Percentiles rank a stretch among this genome's conserved stretches.
Conservation (phyloP, 2,797 vertebrate species). For the Pseudopleuronectes americanus region DNA sequence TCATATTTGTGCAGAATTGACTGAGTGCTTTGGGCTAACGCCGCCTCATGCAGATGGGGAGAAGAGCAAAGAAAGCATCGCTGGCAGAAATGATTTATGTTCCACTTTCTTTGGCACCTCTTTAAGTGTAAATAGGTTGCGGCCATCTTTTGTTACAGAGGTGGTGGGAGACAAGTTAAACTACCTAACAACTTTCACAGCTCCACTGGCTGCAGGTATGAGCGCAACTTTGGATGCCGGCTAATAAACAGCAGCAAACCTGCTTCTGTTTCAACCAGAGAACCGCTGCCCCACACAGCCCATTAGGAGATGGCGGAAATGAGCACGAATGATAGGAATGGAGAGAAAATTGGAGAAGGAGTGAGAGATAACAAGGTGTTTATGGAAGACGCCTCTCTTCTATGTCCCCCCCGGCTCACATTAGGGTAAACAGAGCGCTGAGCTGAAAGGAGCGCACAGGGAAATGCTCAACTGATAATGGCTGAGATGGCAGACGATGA, state of each 20-base stretch:
- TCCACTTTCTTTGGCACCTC: slow-evolving; percentile 28
- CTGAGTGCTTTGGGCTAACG: slow-evolving; percentile 65
- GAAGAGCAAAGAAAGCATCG: slow-evolving; percentile 48
- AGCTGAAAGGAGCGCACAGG: slow-evolving; percentile 67
- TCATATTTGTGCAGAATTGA: slow-evolving; percentile 74
- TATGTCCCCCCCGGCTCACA: slow-evolving; percentile 70
- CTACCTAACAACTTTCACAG: slow-evolving; percentile 2
- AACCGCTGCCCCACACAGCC: not conserved
- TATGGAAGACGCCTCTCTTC: slow-evolving; percentile 69
- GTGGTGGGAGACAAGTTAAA: slow-evolving; percentile 2
- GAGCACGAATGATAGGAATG: slow-evolving; percentile 66
- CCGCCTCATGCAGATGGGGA: slow-evolving; percentile 50
- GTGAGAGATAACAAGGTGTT: slow-evolving; percentile 81
- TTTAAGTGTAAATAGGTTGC: slow-evolving; percentile 43
- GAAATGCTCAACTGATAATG: slow-evolving; percentile 74
- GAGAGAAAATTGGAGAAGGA: slow-evolving; percentile 76
- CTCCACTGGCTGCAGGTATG: slow-evolving; percentile 27
- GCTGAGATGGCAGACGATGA: slow-evolving; percentile 79
- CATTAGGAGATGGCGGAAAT: slow-evolving; percentile 38
- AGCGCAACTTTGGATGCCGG: slow-evolving; percentile 22
- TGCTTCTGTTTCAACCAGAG: slow-evolving; percentile 41
- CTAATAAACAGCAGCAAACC: slow-evolving; percentile 33
- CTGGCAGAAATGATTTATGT: slow-evolving; percentile 45
- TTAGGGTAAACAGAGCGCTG: slow-evolving; percentile 77
- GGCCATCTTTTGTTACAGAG: slow-evolving; percentile 29